Evolutionary conservation across 37 sponge, comb jelly and placozoan species (phyloP), one percentile per base, ranked within the genome.

Genomic region (Diacarnus erythraeanus): DNA sequence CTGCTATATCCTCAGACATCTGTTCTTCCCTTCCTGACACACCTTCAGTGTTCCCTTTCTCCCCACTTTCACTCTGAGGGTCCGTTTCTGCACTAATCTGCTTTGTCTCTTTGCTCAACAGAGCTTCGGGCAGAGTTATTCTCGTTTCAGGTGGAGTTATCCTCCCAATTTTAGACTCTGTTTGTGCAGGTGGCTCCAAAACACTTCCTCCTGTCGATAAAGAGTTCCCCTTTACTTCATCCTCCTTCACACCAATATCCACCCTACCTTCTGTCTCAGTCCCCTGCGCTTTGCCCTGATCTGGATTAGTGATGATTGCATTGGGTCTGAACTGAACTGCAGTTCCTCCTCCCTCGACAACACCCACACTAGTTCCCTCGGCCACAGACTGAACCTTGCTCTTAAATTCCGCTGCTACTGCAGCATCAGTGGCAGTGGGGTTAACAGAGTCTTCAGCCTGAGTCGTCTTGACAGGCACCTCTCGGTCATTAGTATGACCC

Each of bases 231-330:
- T n/a, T n/a, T n/a, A n/a, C 65, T 4, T 2, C 65, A 42, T 23
- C 57, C 77, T 39, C 77, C 5, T 2, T 43, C 57, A 41, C 75
- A 75, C 5, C 59, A 27, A n/a, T 27, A 17, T 4, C 18, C 27
- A 10, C 3, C 26, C 2, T n/a, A 59, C 26, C 23, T 17, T n/a
- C 60, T 27, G 4, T 3, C 23, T 27, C 60, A 4, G 4, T 27
- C 26, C 26, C 27, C 60, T 59, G 23, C 17, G 60, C 27, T 10
- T 59, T 59, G 60, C 60, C 18, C 3, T n/a, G 3, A 65, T 44
- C 41, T 17, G 77, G 77, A 40, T 64, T 1, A 58, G 43, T 77
- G 44, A 77, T 77, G 35, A 77, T 77, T 0, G 77, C 77, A 64
- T 77, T 77, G 12, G 77, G 77, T 22, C 47, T 59, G 43, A 76